Conservation (phyloP, 2,888 invertebrate genomes). For the Synanthedon tipuliformis region DNA sequence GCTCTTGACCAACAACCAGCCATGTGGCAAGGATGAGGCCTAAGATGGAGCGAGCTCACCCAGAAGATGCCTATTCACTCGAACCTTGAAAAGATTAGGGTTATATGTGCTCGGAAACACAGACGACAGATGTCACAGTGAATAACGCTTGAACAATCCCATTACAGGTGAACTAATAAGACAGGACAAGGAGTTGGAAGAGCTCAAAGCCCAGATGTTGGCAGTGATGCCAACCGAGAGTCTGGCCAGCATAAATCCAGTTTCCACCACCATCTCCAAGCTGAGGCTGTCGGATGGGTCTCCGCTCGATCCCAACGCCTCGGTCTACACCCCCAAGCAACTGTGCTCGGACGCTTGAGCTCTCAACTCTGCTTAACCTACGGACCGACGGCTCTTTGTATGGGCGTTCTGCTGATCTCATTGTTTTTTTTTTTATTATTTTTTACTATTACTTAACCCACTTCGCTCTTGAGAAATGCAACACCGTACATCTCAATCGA, state of each 20-base stretch:
- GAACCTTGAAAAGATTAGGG: too few species aligned
- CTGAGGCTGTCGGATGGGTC: slow-evolving; percentile 39
- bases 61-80: too few species aligned
- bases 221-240: slow-evolving; percentile 88
- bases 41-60: too few species aligned
- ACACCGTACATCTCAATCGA: too few species aligned
- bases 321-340: slow-evolving; percentile 88
- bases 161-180: slow-evolving; percentile 79
- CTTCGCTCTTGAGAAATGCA: too few species aligned
- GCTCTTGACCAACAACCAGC: too few species aligned
- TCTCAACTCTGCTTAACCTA: background rate
- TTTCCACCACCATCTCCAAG: slow-evolving; percentile 24
- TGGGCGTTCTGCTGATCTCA: slow-evolving; percentile 57
- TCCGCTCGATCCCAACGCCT: slow-evolving; percentile 88
- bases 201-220: slow-evolving; percentile 92
- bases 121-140: too few species aligned
- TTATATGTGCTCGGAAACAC: too few species aligned
- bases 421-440: slow-evolving; percentile 23
- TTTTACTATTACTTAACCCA: background rate
- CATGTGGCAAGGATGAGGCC: too few species aligned
- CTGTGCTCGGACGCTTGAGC: slow-evolving; percentile 50
- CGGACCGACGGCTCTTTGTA: slow-evolving; percentile 38
- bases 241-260: slow-evolving; percentile 16
- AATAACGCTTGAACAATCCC: too few species aligned
- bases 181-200: slow-evolving; percentile 92